Evolutionary conservation across 2,888 invertebrate genomes (phyloP).

Genomic region (Drosophila emarginata): DNA sequence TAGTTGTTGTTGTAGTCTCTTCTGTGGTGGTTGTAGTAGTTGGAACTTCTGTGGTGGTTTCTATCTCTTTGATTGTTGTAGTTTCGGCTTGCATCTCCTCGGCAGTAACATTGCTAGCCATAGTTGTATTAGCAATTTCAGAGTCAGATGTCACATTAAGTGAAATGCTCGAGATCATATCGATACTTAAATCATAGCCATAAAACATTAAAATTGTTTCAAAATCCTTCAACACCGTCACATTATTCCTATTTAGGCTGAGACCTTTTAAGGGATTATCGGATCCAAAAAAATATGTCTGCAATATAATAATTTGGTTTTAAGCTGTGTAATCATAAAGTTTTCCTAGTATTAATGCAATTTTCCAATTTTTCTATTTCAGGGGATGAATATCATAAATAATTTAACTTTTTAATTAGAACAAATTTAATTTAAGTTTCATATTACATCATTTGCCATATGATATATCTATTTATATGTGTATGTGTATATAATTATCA

Average conservation of each 20-base stretch:
- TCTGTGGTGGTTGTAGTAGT: constrained; percentile 43
- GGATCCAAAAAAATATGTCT: constrained; percentile 92
- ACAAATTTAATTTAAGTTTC: not conserved
- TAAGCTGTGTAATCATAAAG: not conserved
- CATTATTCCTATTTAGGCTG: constrained; percentile 90
- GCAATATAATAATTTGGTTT: constrained; percentile 57
- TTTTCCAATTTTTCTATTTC: not conserved
- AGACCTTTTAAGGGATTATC: constrained; percentile 92
- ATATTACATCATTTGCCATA: not conserved
- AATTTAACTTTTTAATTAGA: not conserved
- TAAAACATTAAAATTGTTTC: constrained; percentile 89
- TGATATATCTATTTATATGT: not conserved
- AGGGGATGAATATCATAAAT: not conserved
- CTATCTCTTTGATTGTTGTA: constrained; percentile 42
- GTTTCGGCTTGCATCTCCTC: constrained; percentile 44
- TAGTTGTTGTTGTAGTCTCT: constrained; percentile 40
- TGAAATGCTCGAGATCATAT: constrained; percentile 76
- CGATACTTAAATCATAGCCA: constrained; percentile 88
- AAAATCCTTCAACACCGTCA: constrained; percentile 89
- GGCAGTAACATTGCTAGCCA: constrained; percentile 41
- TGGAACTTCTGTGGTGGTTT: constrained; percentile 35
- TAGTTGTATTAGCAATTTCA: constrained; percentile 34
- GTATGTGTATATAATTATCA: not conserved
- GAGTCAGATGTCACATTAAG: constrained; percentile 42
- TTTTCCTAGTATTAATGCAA: not conserved